Conservation (phyloP, 2,113 vertebrate genomes). For the Oenanthe melanoleuca region DNA sequence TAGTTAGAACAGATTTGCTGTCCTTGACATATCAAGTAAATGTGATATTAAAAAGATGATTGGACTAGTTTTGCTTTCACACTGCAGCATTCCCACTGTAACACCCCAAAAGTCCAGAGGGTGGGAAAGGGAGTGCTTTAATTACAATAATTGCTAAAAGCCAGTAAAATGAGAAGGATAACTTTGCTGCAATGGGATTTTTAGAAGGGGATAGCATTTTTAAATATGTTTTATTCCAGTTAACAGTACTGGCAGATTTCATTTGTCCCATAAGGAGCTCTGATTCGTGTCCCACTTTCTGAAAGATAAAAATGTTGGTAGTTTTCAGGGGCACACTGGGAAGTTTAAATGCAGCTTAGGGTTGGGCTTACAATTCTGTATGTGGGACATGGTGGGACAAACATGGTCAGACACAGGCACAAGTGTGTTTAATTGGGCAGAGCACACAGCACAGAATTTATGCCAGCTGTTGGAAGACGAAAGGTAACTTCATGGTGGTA, state of each 20-base stretch:
- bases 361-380: not conserved
- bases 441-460: not conserved
- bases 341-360: not conserved
- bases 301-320: not conserved
- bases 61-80: not conserved
- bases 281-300: not conserved
- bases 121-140: not conserved
- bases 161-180: not conserved
- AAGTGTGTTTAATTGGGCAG: not conserved
- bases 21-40: not conserved
- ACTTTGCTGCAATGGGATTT: not conserved
- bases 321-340: not conserved
- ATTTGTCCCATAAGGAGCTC: not conserved
- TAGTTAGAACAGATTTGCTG: not conserved
- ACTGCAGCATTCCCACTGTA: not conserved
- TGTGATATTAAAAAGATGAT: not conserved
- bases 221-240: not conserved
- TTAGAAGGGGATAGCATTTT: not conserved
- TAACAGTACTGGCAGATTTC: not conserved
- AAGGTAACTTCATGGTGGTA: not conserved
- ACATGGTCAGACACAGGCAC: not conserved
- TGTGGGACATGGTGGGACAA: not conserved
- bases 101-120: not conserved
- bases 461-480: not conserved
- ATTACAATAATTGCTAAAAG: not conserved